Evolutionary conservation across 2,888 invertebrate species (phyloP).

Genomic region (Ennomos fuscantarius): DNA sequence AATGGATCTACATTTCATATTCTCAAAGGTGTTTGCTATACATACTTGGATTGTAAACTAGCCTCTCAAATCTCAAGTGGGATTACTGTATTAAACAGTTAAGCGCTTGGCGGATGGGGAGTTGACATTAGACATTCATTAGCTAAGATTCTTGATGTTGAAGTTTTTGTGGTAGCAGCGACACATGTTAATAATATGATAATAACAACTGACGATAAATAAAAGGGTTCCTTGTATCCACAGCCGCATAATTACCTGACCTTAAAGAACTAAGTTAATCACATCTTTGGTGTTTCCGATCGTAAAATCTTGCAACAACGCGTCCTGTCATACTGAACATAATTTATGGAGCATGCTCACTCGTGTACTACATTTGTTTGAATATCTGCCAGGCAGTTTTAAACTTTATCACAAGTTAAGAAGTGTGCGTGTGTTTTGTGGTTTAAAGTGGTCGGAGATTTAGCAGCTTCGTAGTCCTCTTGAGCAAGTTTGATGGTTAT

Average conservation of each 20-base stretch:
- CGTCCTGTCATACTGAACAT: slow-evolving; percentile 76
- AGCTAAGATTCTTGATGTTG: too few relatives aligned
- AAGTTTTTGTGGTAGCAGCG: too few relatives aligned
- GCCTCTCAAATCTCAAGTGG: too few relatives aligned
- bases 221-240: slow-evolving; percentile 29
- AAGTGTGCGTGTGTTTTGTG: slow-evolving; percentile 30
- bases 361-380: slow-evolving; percentile 44
- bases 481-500: slow-evolving; percentile 79
- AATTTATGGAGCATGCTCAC: slow-evolving; percentile 74
- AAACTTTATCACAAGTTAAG: slow-evolving; percentile 36
- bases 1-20: too few relatives aligned
- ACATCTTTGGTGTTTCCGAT: slow-evolving; percentile 62
- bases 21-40: too few relatives aligned
- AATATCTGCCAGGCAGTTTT: slow-evolving; percentile 33
- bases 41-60: too few relatives aligned
- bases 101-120: background rate
- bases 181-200: too few relatives aligned
- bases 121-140: too few relatives aligned
- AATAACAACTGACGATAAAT: background rate
- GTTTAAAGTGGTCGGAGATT: slow-evolving; percentile 45
- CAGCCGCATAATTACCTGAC: slow-evolving; percentile 43
- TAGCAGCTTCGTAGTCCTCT: slow-evolving; percentile 69
- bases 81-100: too few relatives aligned
- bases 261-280: slow-evolving; percentile 60
- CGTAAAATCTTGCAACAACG: slow-evolving; percentile 76